Percentiles rank a stretch among this genome's conserved stretches.
These are phyloP conservation scores for Spinus olivaceus DNA, from an alignment of 2,797 vertebrate genomes.

Conservation along the genomic window DNA sequence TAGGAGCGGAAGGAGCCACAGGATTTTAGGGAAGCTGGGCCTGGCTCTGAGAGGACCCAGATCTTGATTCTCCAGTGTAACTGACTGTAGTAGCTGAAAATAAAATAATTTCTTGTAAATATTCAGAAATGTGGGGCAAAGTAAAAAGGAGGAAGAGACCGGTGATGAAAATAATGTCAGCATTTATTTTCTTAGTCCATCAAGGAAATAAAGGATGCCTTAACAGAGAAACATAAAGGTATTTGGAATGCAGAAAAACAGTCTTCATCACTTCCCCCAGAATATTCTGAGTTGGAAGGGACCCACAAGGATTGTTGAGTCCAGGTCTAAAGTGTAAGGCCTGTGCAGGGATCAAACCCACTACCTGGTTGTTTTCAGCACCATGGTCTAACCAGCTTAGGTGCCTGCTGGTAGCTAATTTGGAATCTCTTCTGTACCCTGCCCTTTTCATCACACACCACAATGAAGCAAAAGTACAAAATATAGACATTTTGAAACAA, in stretches of 20 bases:
- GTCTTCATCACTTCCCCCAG: background rate
- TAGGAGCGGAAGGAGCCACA: background rate
- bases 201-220: background rate
- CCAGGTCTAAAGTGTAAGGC: background rate
- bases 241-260: background rate
- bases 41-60: background rate
- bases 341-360: background rate
- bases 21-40: background rate
- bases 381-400: background rate
- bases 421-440: background rate
- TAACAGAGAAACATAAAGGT: background rate
- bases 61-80: background rate
- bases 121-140: background rate
- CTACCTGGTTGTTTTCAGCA: background rate
- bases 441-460: background rate
- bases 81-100: background rate
- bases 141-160: background rate
- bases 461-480: background rate
- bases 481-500: background rate
- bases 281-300: background rate
- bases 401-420: background rate
- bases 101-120: background rate
- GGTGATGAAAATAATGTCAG: background rate
- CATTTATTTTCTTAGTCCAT: background rate
- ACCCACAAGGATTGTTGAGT: background rate